phyloP scores from a whole-genome alignment of 2,888 invertebrate species.

The Azorinus chamasolen region DNA sequence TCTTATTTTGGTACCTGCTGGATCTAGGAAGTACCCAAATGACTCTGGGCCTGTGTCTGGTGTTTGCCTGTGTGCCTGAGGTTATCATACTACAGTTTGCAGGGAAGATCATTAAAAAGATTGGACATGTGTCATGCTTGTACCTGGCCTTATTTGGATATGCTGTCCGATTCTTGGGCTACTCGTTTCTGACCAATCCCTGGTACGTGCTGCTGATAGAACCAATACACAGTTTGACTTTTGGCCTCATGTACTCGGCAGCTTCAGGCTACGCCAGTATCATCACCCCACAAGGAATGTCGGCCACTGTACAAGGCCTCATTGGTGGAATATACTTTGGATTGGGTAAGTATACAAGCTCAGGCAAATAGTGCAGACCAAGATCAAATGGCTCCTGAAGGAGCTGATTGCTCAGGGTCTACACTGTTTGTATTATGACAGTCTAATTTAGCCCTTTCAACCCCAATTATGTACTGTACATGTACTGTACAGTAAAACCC shows the following conservation, averaged over 20 bases:
- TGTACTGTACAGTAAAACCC: too few species aligned
- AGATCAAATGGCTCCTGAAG: too few species aligned
- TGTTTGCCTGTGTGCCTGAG: constrained; percentile 78
- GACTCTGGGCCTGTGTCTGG: constrained; percentile 79
- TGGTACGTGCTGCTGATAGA: constrained; percentile 96
- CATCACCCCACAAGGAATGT: constrained; percentile 93
- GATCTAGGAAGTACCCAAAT: constrained; percentile 73
- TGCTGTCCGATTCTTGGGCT: constrained; percentile 93
- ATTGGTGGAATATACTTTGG: constrained; percentile 96
- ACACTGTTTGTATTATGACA: too few species aligned
- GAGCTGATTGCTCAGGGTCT: too few species aligned
- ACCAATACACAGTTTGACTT: constrained; percentile 94
- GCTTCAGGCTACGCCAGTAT: constrained; percentile 95
- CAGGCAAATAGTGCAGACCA: too few species aligned
- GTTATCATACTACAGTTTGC: constrained; percentile 90
- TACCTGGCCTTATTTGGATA: constrained; percentile 93
- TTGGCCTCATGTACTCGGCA: constrained; percentile 96
- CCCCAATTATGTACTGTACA: too few species aligned
- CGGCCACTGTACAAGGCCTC: constrained; percentile 95
- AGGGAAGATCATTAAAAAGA: constrained; percentile 92
- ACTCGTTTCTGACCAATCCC: constrained; percentile 92
- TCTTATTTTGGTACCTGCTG: constrained; percentile 93
- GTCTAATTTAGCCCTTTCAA: too few species aligned
- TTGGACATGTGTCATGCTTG: constrained; percentile 93
- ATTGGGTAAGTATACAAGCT: constrained; percentile 89